These are phyloP conservation scores for Drosophila setosimentum DNA, from an alignment of 2,888 invertebrate species.

Conservation along the genomic window DNA sequence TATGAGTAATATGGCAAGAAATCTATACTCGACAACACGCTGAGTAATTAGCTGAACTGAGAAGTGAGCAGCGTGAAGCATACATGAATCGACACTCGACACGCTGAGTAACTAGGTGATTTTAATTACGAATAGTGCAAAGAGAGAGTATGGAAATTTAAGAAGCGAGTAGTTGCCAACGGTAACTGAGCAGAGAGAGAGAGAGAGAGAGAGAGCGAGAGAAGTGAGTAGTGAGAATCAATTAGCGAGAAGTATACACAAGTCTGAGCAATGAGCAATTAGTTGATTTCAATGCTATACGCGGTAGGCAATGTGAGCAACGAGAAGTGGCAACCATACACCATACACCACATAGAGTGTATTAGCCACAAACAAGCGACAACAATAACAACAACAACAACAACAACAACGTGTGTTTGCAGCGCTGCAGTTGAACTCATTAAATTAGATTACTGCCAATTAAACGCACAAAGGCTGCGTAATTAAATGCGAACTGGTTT, in stretches of 20 bases:
- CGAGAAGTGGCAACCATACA: no score
- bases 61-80: not conserved
- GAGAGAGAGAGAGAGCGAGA: not conserved
- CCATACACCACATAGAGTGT: no score
- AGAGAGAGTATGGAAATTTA: no score
- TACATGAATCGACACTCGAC: not conserved
- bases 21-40: not conserved
- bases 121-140: not conserved
- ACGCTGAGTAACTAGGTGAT: not conserved
- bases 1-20: not conserved
- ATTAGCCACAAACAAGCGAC: not conserved
- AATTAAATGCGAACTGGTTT: conserved; percentile 53
- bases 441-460: conserved; percentile 66
- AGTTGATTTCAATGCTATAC: not conserved
- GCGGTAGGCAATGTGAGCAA: no score
- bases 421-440: conserved; percentile 43
- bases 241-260: not conserved
- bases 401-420: not conserved
- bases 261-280: not conserved
- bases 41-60: not conserved
- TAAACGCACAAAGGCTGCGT: conserved; percentile 59
- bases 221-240: not conserved
- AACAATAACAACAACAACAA: not conserved
- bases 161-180: not conserved
- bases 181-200: not conserved